A percentile compares a stretch with the other conserved stretches of the same genome.
phyloP scores from a whole-genome alignment of 2,113 vertebrate species.

The Paralichthys olivaceus region DNA sequence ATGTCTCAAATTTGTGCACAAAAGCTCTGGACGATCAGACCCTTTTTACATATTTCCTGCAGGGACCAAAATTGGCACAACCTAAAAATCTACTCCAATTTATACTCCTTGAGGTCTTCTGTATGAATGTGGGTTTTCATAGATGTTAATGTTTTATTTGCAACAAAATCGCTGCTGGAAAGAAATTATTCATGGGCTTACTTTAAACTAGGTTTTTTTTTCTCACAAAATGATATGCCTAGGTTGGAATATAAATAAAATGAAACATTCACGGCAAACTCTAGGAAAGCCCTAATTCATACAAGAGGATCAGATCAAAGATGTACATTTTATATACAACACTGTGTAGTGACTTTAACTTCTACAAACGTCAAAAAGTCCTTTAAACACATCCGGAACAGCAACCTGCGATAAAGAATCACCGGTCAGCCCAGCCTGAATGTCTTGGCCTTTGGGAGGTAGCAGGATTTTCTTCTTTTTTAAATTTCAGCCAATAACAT shows the following conservation, averaged over 20 bases:
- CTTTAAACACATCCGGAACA: neutral
- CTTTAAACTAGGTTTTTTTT: too few relatives aligned
- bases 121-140: neutral
- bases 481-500: neutral
- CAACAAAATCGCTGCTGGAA: neutral
- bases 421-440: neutral
- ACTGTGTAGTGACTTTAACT: neutral
- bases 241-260: too few relatives aligned
- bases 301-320: too few relatives aligned
- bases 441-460: neutral
- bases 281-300: too few relatives aligned
- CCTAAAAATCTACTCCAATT: slow-evolving; percentile 1
- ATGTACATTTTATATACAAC: too few relatives aligned
- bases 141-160: slow-evolving; percentile 8
- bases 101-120: slow-evolving; percentile 9
- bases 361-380: neutral
- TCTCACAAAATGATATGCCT: too few relatives aligned
- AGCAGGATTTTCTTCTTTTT: neutral
- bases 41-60: neutral
- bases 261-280: too few relatives aligned
- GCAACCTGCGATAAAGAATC: neutral
- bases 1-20: neutral
- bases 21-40: neutral
- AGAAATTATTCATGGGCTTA: too few relatives aligned
- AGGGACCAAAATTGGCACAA: neutral